Evolutionary conservation across 2,113 vertebrate species (phyloP), one percentile per base, ranked within the genome.

Genomic region (Pimephales promelas): DNA sequence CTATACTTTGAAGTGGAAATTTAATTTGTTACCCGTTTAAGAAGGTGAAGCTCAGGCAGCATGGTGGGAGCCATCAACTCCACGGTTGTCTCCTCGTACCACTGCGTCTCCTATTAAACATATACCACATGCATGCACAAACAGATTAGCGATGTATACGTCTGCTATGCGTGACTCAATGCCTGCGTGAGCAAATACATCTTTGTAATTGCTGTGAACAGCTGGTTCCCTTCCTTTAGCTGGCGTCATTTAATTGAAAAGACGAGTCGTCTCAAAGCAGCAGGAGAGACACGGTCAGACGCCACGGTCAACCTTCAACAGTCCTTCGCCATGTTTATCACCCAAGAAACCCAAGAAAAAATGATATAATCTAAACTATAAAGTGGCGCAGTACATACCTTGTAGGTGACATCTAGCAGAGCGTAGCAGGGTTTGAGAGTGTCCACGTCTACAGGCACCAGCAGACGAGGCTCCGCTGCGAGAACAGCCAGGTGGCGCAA

Each of bases 31-130:
- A 99, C 98, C 95, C 95, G 95, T 89, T 98, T 99, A 74, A 99
- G 92, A 20, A 98, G 92, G 86, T 98, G 96, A 61, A 99, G 95
- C 88, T 99, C 98, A 62, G 97, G 97, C 62, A 99, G 96, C 90
- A 99, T 95, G 0, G 96, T 96, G 40, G 98, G 97, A 80, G 98
- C 97, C 97, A 99, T 98, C 88, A 99, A 70, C 68, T 98, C 97
- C 84, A 98, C 97, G 0, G 96, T 97, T 20, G 96, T 97, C 92
- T 99, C 96, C 2, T 96, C 92, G 0, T 98, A 99, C 98, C 98
- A 99, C 88, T 95, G 96, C 0, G 97, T 97, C 83, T 93, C 96
- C 98, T 99, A 59, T 45, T 84, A 87, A 16, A 62, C 82, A 79
- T 10, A 83, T 71, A 77, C 77, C 56, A 68, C n/a, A 49, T 24